Evolutionary conservation across 2,888 invertebrate species (phyloP).

Genomic region (Sympetrum striolatum): DNA sequence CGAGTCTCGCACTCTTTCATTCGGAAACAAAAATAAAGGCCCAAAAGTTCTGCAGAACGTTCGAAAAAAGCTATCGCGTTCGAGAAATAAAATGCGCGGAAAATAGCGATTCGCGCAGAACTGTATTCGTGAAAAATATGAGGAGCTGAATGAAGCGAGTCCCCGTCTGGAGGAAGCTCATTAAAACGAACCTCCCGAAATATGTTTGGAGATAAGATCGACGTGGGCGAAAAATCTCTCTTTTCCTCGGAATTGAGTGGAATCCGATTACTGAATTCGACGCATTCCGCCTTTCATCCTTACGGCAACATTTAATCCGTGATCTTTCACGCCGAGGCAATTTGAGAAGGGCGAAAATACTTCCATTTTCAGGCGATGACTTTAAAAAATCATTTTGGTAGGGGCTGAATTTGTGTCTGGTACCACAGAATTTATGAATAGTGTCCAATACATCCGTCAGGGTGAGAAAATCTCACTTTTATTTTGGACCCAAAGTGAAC

Average conservation of each 20-base stretch:
- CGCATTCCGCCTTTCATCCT: background rate
- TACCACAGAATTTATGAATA: too few relatives aligned
- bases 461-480: too few relatives aligned
- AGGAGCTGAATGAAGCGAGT: background rate
- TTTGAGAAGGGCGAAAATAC: too few relatives aligned
- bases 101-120: background rate
- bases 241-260: background rate
- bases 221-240: background rate
- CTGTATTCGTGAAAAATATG: background rate
- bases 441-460: too few relatives aligned
- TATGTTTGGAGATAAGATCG: background rate
- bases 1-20: background rate
- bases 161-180: background rate
- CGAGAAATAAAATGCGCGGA: background rate
- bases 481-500: too few relatives aligned
- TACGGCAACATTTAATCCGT: too few relatives aligned
- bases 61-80: background rate
- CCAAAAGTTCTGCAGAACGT: background rate
- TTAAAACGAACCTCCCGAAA: background rate
- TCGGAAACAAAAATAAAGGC: background rate
- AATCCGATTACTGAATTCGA: background rate
- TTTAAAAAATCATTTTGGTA: too few relatives aligned
- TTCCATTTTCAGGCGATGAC: too few relatives aligned
- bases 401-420: too few relatives aligned
- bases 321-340: too few relatives aligned